Conservation (phyloP, 2,797 vertebrate genomes). For the Limosa lapponica region DNA sequence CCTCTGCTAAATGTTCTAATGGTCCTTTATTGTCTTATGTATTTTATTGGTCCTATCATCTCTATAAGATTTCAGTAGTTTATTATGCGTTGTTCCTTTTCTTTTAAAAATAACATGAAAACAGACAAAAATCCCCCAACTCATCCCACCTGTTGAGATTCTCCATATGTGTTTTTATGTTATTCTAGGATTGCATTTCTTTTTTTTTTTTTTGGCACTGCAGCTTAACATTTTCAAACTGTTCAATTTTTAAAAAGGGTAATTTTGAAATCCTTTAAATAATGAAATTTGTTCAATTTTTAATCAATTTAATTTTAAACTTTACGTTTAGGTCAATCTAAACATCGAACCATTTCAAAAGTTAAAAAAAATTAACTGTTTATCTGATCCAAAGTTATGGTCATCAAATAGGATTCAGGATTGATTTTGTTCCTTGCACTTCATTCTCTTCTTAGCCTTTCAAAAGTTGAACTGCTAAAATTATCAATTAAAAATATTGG, state of each 20-base stretch:
- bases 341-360: constrained; percentile 47
- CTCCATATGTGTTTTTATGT: background rate
- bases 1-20: background rate
- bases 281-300: constrained; percentile 61
- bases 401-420: background rate
- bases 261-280: constrained; percentile 56
- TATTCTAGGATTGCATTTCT: background rate
- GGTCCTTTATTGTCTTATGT: background rate
- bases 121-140: accelerated
- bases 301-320: constrained; percentile 54
- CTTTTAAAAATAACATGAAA: background rate
- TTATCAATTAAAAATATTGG: constrained; percentile 59
- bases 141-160: background rate
- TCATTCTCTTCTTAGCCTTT: constrained; percentile 1
- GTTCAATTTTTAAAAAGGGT: constrained; percentile 13
- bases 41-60: background rate
- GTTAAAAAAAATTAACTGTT: constrained; percentile 34
- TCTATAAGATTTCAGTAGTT: background rate
- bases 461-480: constrained; percentile 43
- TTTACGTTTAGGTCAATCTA: constrained; percentile 54
- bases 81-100: background rate
- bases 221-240: constrained; percentile 23
- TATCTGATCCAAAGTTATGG: constrained; percentile 16
- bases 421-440: constrained; percentile 18
- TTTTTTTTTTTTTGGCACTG: background rate